Evolutionary conservation across 2,113 vertebrate species (phyloP).

Genomic region (Serinus canaria): DNA sequence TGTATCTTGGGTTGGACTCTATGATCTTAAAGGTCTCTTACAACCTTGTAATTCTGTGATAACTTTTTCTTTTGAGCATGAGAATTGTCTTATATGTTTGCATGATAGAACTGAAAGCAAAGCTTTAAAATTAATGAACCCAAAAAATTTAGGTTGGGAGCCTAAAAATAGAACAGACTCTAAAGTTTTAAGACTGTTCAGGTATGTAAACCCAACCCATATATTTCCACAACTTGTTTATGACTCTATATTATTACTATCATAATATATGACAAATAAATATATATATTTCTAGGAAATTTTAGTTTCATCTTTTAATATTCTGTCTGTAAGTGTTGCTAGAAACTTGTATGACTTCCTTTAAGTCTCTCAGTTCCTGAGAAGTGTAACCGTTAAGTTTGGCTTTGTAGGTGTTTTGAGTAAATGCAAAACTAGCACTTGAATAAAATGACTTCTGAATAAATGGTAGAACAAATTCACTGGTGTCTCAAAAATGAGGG

Average conservation of each 20-base stretch:
- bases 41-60: neutral
- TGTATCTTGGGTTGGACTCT: neutral
- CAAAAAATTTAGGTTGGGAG: neutral
- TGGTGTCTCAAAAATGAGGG: neutral
- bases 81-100: neutral
- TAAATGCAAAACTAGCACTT: neutral
- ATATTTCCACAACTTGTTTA: neutral
- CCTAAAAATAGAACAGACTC: neutral
- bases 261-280: neutral
- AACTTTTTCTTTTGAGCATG: neutral
- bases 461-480: neutral
- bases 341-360: neutral
- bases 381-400: neutral
- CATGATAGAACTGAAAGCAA: neutral
- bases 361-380: neutral
- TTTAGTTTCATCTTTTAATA: neutral
- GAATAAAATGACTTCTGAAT: neutral
- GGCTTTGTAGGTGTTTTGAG: neutral
- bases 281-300: fast-evolving
- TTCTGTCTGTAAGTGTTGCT: neutral
- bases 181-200: neutral
- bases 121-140: neutral
- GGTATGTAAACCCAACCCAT: neutral
- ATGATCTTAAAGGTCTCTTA: neutral
- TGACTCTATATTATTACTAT: neutral